Evolutionary conservation across 2,113 vertebrate species (phyloP), one percentile per base, ranked within the genome.

Genomic region (Chionis minor): DNA sequence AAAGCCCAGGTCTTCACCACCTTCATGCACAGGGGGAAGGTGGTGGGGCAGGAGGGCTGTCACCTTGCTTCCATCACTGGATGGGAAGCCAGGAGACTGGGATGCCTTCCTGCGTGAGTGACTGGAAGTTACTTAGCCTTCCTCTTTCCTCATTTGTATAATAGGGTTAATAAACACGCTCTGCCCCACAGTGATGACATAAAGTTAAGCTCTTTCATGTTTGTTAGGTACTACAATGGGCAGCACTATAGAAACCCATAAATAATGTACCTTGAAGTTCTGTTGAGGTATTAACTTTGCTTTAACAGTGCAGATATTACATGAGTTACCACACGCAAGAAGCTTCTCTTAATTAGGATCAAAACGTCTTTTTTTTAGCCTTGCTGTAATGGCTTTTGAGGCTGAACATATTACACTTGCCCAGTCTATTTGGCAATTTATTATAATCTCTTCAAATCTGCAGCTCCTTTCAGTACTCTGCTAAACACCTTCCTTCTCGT

Each of bases 231-330:
- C 69, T 74, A 67, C 92, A 88, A 93, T 81, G 52, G 49, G 52
- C 61, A 88, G 49, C 69, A 91, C 65, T 14, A 45, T 45, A 88
- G 78, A 91, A 94, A 95, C 77, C 77, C 66, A 79, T 92, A 95
- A 96, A 96, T 75, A 72, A 71, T 79, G 22, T 63, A 62, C 92
- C 92, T 97, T 96, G 92, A 95, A 95, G 86, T 96, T 95, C 83
- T 91, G 69, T 96, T 0, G 7, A 88, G 86, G 90, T 71, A 91
- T 96, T 90, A 94, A 56, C 61, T 73, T 89, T 92, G 74, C 90
- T 95, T 94, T 91, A 90, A 56, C 78, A 92, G 73, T 90, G 70
- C 49, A 92, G 80, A 86, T 94, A 82, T 88, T 96, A 70, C 63
- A 62, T 73, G 72, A 93, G 65, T 92, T 96, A 42, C 88, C 35